Evolutionary conservation across 2,888 invertebrate species (phyloP).

Genomic region (Tachina fera): DNA sequence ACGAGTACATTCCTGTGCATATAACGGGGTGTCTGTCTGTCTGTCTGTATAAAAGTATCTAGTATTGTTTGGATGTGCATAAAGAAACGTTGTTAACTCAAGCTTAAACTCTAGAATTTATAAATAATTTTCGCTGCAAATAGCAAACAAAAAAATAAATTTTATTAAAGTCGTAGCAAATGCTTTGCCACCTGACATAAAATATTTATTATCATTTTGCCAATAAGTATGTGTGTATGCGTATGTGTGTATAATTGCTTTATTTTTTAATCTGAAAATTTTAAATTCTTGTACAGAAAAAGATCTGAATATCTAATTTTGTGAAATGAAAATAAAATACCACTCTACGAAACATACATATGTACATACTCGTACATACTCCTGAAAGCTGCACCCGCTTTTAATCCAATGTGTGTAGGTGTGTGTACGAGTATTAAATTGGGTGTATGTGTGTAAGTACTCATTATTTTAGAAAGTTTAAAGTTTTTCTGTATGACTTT

Average conservation of each 20-base stretch:
- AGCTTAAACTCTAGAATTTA: conserved; percentile 14
- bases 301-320: too few relatives aligned
- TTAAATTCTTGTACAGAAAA: too few relatives aligned
- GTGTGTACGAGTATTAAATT: neutral
- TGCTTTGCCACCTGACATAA: neutral
- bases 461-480: conserved; percentile 53
- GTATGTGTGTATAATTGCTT: too few relatives aligned
- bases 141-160: conserved; percentile 2
- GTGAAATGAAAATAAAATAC: too few relatives aligned
- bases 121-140: neutral
- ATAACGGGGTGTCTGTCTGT: neutral
- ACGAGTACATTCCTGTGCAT: conserved; percentile 3
- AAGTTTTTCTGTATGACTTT: conserved; percentile 2
- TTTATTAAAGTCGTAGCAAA: neutral
- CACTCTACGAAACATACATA: too few relatives aligned
- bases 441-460: conserved; percentile 1
- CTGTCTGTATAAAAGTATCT: conserved; percentile 22
- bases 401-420: neutral
- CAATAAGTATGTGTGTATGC: too few relatives aligned
- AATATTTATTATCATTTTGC: too few relatives aligned
- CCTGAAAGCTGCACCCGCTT: neutral
- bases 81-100: conserved; percentile 12
- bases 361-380: too few relatives aligned
- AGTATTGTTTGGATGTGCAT: conserved; percentile 22
- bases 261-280: too few relatives aligned